Evolutionary conservation across 2,113 vertebrate genomes (phyloP).

Genomic region (western clawed frog (Xenopus tropicalis)): UCB_Xtro_10.0 CM004443.2:97722001-97722500

Average conservation of each 20-base stretch:
- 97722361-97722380: neutral
- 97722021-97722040: too few species aligned
- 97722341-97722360: neutral
- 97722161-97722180: neutral
- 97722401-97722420: conserved; percentile 2
- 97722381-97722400: neutral
- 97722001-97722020: too few species aligned
- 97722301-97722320: neutral
- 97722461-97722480: neutral
- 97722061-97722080: too few species aligned
- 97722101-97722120: too few species aligned
- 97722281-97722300: neutral
- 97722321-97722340: neutral
- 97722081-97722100: too few species aligned
- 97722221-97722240: neutral
- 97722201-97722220: neutral
- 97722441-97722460: neutral
- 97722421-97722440: neutral
- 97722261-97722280: neutral
- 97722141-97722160: neutral
- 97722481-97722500: neutral
- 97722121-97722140: too few species aligned
- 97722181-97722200: neutral
- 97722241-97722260: neutral
- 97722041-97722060: too few species aligned